Percentiles rank a stretch among this genome's conserved stretches.
Evolutionary conservation across 2,797 vertebrate species (phyloP).

Genomic region (Siniperca scherzeri): DNA sequence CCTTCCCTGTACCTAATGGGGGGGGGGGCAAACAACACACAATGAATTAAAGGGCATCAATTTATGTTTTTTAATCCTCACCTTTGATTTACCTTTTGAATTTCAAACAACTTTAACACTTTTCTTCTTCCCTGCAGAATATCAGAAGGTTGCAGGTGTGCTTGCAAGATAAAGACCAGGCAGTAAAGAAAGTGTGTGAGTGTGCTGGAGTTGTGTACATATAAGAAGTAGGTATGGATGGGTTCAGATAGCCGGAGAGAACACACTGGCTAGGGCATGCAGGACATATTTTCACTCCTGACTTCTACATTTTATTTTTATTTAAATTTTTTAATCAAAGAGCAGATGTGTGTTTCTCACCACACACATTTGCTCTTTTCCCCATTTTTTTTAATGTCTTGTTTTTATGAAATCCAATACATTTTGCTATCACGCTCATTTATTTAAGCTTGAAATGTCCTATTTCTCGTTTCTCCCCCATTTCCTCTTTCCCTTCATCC

Average conservation of each 20-base stretch:
- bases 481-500: neutral
- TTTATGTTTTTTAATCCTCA: constrained; percentile 39
- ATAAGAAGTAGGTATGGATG: constrained; percentile 14
- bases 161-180: constrained; percentile 55
- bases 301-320: neutral
- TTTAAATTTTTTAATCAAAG: constrained; percentile 7
- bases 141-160: constrained; percentile 58
- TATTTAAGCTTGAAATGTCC: neutral
- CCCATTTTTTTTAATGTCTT: neutral
- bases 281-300: constrained; percentile 23
- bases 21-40: neutral
- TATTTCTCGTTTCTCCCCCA: neutral
- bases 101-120: constrained; percentile 15
- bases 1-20: neutral
- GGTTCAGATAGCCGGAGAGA: constrained; percentile 40
- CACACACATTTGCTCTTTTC: neutral
- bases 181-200: constrained; percentile 5
- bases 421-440: neutral
- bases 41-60: constrained; percentile 11
- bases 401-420: neutral
- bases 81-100: constrained; percentile 32
- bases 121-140: constrained; percentile 7
- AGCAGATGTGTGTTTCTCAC: neutral
- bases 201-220: neutral
- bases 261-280: constrained; percentile 22